Evolutionary conservation across 2,797 vertebrate genomes (phyloP).

Genomic region (Tokudaia tokunoshimensis): DNA sequence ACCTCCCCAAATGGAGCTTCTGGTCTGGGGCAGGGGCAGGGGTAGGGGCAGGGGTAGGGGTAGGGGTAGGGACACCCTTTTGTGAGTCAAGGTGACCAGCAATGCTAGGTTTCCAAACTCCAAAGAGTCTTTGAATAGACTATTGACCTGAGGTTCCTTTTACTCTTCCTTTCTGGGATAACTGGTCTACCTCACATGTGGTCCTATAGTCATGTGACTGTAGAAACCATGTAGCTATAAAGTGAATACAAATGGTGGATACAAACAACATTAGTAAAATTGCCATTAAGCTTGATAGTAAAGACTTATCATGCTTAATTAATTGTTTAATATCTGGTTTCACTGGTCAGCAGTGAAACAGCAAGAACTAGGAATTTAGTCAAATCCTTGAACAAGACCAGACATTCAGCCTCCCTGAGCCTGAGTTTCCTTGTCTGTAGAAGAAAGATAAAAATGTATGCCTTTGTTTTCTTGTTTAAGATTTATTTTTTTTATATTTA

Average conservation of each 20-base stretch:
- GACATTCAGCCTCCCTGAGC: neutral
- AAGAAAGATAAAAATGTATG: neutral
- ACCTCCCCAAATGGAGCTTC: conserved; percentile 3
- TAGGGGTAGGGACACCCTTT: neutral
- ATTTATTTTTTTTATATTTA: neutral
- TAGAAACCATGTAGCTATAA: neutral
- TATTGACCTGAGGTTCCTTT: neutral
- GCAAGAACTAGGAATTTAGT: neutral
- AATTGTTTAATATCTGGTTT: neutral
- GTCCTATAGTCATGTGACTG: neutral
- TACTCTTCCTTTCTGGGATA: neutral
- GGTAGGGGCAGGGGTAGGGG: neutral
- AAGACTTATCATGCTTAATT: neutral
- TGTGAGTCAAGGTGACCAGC: neutral
- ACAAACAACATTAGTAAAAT: neutral
- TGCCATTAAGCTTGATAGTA: neutral
- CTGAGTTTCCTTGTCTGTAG: neutral
- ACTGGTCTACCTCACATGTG: neutral
- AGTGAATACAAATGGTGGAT: neutral
- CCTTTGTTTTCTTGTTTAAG: neutral
- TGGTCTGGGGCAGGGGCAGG: neutral
- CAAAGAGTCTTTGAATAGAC: neutral
- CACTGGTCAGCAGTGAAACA: neutral
- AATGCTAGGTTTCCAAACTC: neutral
- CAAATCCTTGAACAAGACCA: neutral